A percentile compares a stretch with the other conserved stretches of the same genome.
Evolutionary conservation across 2,888 invertebrate species (phyloP).

Genomic region (Eledona agricola): DNA sequence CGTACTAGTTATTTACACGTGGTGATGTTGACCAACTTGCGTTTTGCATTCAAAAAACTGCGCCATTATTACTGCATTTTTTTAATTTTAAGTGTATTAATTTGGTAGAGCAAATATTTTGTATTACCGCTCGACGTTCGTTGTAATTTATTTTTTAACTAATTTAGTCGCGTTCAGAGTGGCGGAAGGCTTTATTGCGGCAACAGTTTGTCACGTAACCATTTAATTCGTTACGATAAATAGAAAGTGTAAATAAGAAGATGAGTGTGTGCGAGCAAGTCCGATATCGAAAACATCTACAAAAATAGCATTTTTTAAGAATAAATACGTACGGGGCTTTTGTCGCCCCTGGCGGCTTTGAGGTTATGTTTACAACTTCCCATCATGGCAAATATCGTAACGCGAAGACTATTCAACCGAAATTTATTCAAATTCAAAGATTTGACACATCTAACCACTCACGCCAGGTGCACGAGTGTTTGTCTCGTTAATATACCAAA

Average conservation of each 20-base stretch:
- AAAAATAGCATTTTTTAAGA: constrained; percentile 9
- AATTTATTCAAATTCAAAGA: constrained; percentile 33
- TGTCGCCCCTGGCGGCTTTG: constrained; percentile 4
- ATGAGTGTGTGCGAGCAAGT: constrained; percentile 1
- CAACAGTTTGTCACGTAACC: constrained; percentile 12
- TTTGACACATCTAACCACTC: constrained; percentile 8
- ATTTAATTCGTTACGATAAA: constrained; percentile 7
- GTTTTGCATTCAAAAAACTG: too few relatives aligned
- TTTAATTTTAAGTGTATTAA: too few relatives aligned
- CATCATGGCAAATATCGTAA: constrained; percentile 39
- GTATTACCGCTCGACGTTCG: too few relatives aligned
- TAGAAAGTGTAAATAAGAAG: constrained; percentile 15
- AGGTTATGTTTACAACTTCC: constrained; percentile 34
- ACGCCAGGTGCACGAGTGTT: constrained; percentile 7
- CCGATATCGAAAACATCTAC: constrained; percentile 1
- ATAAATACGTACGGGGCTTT: not conserved
- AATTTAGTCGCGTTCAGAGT: too few relatives aligned
- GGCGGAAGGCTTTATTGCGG: too few relatives aligned
- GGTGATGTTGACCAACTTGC: too few relatives aligned
- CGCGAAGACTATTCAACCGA: constrained; percentile 34
- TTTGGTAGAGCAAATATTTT: too few relatives aligned
- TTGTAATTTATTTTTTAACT: too few relatives aligned
- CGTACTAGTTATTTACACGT: too few relatives aligned
- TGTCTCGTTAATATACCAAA: not conserved
- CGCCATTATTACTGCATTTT: too few relatives aligned